Base-by-base conservation (phyloP, 2,797 vertebrate species). In the Picus viridis region DNA sequence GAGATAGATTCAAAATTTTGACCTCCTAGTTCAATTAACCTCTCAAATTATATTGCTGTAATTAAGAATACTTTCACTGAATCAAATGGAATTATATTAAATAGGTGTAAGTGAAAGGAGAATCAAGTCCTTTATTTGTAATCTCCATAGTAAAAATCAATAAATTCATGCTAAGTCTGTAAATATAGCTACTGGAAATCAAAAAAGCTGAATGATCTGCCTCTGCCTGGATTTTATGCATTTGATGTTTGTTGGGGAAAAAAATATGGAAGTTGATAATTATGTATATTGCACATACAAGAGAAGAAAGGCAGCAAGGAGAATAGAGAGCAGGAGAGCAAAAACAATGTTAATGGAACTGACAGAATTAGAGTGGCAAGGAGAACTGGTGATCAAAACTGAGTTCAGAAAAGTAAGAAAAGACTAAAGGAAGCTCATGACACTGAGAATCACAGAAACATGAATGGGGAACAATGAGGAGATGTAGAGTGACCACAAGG, bases 361-460 rank as follows among this genome's bases (percentile, higher is more conserved):
- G 76, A 57, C 47, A 86, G 83, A 88, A 94, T 65, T 5, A 62
- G 71, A 93, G 80, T 73, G 51, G 34, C 45, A 90, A 81, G 65
- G 19, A 10, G 57, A 93, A 85, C 56, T 79, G 65, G n/a, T 88
- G 56, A 96, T 88, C 83, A 96, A 94, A 96, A 92, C 4, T 77
- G 69, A 83, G 63, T 58, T 89, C 78, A 90, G 85, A 96, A 88
- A 94, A 83, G 32, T 16, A 29, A 89, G 56, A 88, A 94, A 77
- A 64, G 71, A 89, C 92, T 95, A 94, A 89, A 95, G 53, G 61
- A 85, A 95, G 58, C 58, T 36, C 64, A 88, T 91, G 86, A 94
- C 76, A 84, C 77, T 76, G 67, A 94, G 47, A 49, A 72, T 82
- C 51, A 86, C 5, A 82, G 86, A 91, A 92, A 94, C 54, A 68